Conservation (phyloP, 2,888 invertebrate genomes). For the Cenopis cana region DNA sequence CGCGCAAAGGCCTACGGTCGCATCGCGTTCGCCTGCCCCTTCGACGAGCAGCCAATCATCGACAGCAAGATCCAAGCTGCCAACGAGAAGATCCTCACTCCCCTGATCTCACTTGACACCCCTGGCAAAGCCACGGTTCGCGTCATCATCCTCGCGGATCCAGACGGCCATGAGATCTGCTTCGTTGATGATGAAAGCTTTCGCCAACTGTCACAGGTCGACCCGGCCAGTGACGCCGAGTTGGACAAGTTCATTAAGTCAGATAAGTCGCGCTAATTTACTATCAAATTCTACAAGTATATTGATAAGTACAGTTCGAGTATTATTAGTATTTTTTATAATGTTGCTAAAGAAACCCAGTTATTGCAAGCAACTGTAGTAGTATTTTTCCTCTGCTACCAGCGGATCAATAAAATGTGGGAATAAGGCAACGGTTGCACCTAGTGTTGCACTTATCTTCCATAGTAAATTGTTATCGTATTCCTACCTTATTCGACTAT, state of each 20-base stretch:
- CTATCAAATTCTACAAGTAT: background rate
- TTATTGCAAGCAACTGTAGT: background rate
- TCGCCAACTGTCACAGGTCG: constrained; percentile 93
- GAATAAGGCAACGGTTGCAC: too few relatives aligned
- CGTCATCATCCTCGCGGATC: constrained; percentile 98
- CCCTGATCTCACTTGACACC: constrained; percentile 96
- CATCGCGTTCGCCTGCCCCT: constrained; percentile 96
- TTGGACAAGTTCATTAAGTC: constrained; percentile 90
- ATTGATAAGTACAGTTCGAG: constrained; percentile 4
- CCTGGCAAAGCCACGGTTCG: constrained; percentile 98
- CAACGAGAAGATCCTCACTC: constrained; percentile 92
- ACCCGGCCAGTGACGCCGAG: constrained; percentile 92
- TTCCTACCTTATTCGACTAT: background rate
- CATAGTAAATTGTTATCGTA: too few relatives aligned
- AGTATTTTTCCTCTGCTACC: background rate
- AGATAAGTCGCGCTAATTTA: constrained; percentile 82
- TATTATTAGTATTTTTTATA: constrained; percentile 6
- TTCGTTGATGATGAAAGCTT: constrained; percentile 99
- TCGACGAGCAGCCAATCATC: constrained; percentile 90
- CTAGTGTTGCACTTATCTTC: too few relatives aligned
- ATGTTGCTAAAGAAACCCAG: constrained; percentile 2
- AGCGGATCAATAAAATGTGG: too few relatives aligned
- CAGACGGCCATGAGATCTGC: constrained; percentile 99
- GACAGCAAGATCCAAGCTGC: constrained; percentile 89
- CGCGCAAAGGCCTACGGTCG: constrained; percentile 97